A percentile compares a stretch with the other conserved stretches of the same genome.
Evolutionary conservation across 2,797 vertebrate species (phyloP).

Genomic region (Spheniscus humboldti): DNA sequence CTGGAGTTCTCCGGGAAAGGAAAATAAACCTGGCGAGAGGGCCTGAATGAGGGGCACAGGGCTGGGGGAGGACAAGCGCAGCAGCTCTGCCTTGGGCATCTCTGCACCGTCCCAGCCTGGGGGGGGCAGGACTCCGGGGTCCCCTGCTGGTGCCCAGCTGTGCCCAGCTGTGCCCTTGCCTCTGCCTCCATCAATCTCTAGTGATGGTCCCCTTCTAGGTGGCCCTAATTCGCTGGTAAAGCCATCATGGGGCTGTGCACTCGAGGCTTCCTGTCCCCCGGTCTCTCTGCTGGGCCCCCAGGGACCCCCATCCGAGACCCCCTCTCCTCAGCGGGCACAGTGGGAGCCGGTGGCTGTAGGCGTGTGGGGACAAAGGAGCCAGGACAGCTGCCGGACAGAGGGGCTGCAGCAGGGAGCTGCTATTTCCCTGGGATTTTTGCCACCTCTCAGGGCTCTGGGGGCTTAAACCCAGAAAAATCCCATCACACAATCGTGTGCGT

Average conservation of each 20-base stretch:
- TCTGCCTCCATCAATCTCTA: not conserved
- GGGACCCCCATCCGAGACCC: fast-evolving
- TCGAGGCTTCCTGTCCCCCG: not conserved
- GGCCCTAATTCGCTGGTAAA: not conserved
- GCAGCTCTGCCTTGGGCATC: not conserved
- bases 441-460: fast-evolving
- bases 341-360: fast-evolving
- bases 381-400: fast-evolving
- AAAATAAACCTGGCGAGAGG: not conserved
- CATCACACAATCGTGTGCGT: fast-evolving
- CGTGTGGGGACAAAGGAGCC: not conserved
- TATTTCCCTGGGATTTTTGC: not conserved
- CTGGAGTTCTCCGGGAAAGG: not conserved
- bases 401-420: not conserved
- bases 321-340: not conserved
- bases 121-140: not conserved
- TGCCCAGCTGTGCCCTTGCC: not conserved
- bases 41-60: not conserved
- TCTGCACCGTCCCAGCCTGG: not conserved
- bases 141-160: not conserved
- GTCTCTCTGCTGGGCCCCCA: not conserved
- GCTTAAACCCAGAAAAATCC: not conserved
- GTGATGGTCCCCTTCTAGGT: fast-evolving
- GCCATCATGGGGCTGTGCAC: not conserved
- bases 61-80: not conserved